A percentile compares a stretch with the other conserved stretches of the same genome.
Conservation (phyloP, 2,797 vertebrate species). For the Poeciliopsis gracilis region DNA sequence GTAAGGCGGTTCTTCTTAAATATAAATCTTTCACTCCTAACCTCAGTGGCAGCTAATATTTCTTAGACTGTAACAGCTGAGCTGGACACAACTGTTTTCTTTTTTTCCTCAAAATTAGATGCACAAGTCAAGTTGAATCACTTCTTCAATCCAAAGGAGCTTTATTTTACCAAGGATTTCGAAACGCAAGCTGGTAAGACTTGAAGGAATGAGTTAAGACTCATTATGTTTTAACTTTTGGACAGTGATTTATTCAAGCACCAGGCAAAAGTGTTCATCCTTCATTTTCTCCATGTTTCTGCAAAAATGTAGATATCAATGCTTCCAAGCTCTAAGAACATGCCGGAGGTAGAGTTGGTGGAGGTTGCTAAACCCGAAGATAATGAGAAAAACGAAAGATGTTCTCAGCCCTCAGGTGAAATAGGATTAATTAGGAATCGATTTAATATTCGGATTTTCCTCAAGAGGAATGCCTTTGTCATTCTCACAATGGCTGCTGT, state of each 20-base stretch:
- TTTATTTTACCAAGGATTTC: neutral
- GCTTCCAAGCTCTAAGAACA: neutral
- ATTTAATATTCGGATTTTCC: constrained; percentile 63
- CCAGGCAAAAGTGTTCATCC: neutral
- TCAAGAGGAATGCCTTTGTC: constrained; percentile 82
- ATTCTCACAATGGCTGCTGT: constrained; percentile 81
- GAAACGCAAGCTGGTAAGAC: neutral
- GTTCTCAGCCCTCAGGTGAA: constrained; percentile 1
- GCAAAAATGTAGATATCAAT: neutral
- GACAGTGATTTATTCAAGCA: neutral
- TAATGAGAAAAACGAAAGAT: neutral
- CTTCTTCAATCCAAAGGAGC: neutral
- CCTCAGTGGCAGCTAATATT: neutral
- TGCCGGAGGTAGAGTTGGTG: constrained; percentile 5
- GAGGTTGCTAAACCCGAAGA: constrained; percentile 4
- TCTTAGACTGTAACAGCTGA: neutral
- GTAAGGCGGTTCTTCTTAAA: neutral
- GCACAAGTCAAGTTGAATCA: neutral
- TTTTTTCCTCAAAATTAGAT: neutral
- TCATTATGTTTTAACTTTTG: neutral
- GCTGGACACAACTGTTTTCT: neutral
- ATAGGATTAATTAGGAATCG: constrained; percentile 53
- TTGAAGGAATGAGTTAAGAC: neutral
- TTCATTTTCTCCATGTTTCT: neutral
- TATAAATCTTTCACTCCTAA: neutral